Percentiles rank a stretch among this genome's conserved stretches.
phyloP scores from a whole-genome alignment of 2,888 invertebrate species.

The Xestia xanthographa region DNA sequence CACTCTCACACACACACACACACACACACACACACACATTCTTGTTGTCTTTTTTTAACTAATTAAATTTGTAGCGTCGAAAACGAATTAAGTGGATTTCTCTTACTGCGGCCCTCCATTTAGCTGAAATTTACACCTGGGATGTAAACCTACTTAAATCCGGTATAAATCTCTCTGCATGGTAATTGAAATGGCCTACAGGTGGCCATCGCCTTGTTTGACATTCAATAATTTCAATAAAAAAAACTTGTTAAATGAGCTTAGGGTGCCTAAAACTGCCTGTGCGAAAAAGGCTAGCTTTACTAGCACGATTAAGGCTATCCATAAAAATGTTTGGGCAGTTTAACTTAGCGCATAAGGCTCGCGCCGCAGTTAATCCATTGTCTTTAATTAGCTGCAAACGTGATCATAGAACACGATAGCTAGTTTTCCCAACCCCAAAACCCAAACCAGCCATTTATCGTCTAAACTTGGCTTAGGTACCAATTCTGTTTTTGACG shows the following conservation, averaged over 20 bases:
- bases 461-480: not conserved
- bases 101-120: not conserved
- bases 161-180: not conserved
- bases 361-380: not conserved
- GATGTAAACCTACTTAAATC: not conserved
- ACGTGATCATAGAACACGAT: not conserved
- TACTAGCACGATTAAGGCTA: not conserved
- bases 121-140: not conserved
- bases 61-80: not conserved
- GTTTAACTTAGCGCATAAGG: not conserved
- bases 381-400: constrained; percentile 11
- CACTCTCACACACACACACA: too few species aligned
- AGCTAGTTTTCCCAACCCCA: not conserved
- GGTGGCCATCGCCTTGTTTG: too few species aligned
- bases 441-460: not conserved
- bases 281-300: not conserved
- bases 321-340: not conserved
- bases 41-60: too few species aligned
- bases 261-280: not conserved
- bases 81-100: not conserved
- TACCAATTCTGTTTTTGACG: not conserved
- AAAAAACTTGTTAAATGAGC: not conserved
- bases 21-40: too few species aligned
- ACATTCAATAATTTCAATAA: not conserved
- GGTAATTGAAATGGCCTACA: not conserved